phyloP scores from a whole-genome alignment of 1,140 invertebrate genomes.

The Drosophila baimaii region DNA sequence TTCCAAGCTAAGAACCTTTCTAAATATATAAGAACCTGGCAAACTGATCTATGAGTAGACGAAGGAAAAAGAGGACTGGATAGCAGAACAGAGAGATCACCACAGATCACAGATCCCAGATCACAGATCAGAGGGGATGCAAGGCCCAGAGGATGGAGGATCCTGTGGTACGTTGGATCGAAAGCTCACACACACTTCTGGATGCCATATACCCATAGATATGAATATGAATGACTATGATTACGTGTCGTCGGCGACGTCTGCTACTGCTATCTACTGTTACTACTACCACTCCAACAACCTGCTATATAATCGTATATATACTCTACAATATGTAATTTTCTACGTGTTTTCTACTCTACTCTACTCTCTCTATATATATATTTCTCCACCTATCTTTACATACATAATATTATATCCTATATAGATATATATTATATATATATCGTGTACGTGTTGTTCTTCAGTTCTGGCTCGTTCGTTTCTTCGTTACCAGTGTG shows the following conservation, averaged over 20 bases:
- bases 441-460: constrained; percentile 74
- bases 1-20: constrained; percentile 26
- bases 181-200: constrained; percentile 21
- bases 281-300: constrained; percentile 63
- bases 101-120: constrained; percentile 1
- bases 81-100: constrained; percentile 8
- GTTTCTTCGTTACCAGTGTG: constrained; percentile 64
- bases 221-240: constrained; percentile 21
- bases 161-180: constrained; percentile 44
- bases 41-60: constrained; percentile 39
- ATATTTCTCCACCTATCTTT: constrained; percentile 39
- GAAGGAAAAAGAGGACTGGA: constrained; percentile 23
- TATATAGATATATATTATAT: constrained; percentile 53
- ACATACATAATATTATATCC: constrained; percentile 56
- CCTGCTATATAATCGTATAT: constrained; percentile 69
- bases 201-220: constrained; percentile 30
- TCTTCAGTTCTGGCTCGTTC: constrained; percentile 78
- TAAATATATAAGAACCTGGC: constrained; percentile 27
- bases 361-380: constrained; percentile 44
- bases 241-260: constrained; percentile 32
- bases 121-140: background rate
- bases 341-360: constrained; percentile 70
- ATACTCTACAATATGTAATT: constrained; percentile 71
- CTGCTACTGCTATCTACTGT: constrained; percentile 56
- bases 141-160: constrained; percentile 1